phyloP scores from a whole-genome alignment of 2,888 invertebrate genomes.

The Onthophagus sagittarius region DNA sequence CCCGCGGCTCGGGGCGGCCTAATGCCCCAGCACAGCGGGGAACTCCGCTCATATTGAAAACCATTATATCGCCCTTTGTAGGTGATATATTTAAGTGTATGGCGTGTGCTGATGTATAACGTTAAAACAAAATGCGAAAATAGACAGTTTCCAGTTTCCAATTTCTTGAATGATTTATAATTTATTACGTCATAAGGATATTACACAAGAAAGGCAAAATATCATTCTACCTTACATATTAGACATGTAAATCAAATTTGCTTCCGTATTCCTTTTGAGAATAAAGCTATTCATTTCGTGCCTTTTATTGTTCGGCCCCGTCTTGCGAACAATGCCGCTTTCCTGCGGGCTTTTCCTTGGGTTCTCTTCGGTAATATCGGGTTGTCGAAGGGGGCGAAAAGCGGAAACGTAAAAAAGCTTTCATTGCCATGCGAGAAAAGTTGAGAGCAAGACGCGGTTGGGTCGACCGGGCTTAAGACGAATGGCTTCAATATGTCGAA shows the following conservation, averaged over 20 bases:
- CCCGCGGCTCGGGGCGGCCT: constrained; percentile 37
- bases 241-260: constrained; percentile 43
- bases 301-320: constrained; percentile 31
- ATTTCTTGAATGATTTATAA: not conserved
- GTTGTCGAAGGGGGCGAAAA: not conserved
- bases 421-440: not conserved
- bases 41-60: constrained; percentile 33
- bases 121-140: not conserved
- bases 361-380: not conserved
- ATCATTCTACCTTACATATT: constrained; percentile 24
- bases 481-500: not conserved
- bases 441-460: constrained; percentile 6
- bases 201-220: not conserved
- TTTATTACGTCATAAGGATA: not conserved
- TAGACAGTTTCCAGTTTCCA: too few species aligned
- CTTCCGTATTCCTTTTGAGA: constrained; percentile 34
- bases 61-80: constrained; percentile 34
- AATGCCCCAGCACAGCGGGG: constrained; percentile 40
- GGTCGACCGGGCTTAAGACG: not conserved
- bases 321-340: constrained; percentile 37
- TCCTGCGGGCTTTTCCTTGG: constrained; percentile 26
- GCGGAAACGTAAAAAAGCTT: not conserved
- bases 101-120: constrained; percentile 30
- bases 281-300: constrained; percentile 37
- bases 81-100: constrained; percentile 30